phyloP scores from a whole-genome alignment of 2,797 vertebrate genomes.

The Crotalus adamanteus region DNA sequence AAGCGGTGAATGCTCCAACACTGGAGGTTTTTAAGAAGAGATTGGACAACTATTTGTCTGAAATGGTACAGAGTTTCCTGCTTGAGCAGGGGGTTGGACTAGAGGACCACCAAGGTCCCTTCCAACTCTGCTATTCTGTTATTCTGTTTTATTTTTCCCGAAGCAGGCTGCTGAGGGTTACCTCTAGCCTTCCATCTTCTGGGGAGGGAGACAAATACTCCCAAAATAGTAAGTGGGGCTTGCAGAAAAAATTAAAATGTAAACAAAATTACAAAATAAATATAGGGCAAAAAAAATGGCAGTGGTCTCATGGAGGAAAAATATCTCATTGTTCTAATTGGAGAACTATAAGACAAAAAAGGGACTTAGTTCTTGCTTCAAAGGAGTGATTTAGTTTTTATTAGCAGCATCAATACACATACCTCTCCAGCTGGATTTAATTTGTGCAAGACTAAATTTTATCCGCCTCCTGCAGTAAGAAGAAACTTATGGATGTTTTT shows the following conservation, averaged over 20 bases:
- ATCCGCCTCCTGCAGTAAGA: not conserved
- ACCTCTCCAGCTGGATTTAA: not conserved
- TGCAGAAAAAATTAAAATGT: not conserved
- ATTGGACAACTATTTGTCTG: not conserved
- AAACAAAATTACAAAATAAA: not conserved
- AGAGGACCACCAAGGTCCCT: not conserved
- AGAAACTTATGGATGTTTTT: not conserved
- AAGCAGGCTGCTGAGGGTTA: not conserved
- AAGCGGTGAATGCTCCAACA: not conserved
- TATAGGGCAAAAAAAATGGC: not conserved
- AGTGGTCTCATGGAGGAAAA: too few relatives aligned
- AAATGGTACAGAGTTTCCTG: not conserved
- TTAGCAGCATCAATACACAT: not conserved
- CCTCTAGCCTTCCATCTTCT: not conserved
- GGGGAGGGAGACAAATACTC: not conserved
- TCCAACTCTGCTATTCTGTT: not conserved
- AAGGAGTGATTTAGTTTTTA: too few relatives aligned
- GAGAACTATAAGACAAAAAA: not conserved
- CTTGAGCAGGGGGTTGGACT: not conserved
- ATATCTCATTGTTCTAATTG: not conserved
- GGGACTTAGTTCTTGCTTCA: not conserved
- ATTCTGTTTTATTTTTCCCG: not conserved
- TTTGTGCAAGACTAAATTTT: not conserved
- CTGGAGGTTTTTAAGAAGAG: not conserved
- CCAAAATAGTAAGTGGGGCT: not conserved